Evolutionary conservation across 2,888 invertebrate genomes (phyloP), one percentile per base, ranked within the genome.

Genomic region (Tachina fera): DNA sequence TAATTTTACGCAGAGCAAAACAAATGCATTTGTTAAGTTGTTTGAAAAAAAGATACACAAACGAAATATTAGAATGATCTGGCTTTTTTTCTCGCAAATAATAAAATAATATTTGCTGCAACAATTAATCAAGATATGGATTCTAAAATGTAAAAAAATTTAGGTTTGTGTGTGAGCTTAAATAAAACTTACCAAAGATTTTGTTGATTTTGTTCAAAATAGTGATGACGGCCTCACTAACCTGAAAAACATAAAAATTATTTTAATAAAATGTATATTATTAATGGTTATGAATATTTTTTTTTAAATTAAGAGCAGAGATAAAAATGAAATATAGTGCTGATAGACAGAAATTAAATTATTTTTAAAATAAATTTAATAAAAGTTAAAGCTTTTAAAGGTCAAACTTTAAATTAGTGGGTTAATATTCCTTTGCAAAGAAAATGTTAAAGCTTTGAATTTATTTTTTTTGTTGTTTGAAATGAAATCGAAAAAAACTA

Each of bases 11-110:
- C 41, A 53, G 16, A 63, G 13, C 53, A 53, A 31, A 75, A 53
- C 63, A 53, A 75, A 75, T 63, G 9, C 43, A 53, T 53, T 49
- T 61, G 45, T 47, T 74, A 39, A n/a, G 14, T 74, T 49, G 49
- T 51, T 61, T 41, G 53, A 19, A 39, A 41, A 68, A 19, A 19
- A 19, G 13, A 49, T 31, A 49, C 11, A 31, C 5, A 19, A 65
- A 19, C 1, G 14, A 31, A 47, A 68, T 39, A 39, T 11, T 68
- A 16, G 5, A 53, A 68, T 41, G 49, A 14, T 43, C 1, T 56
- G 39, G n/a, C 4, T 72, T 39, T 13, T 39, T 13, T 51, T 61
- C 14, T 31, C 39, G n/a, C 13, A 41, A 19, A 61, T 43, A 75
- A n/a, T 63, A 53, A 75, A 75, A 53, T 31, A 8, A 45, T 10